Conservation (phyloP, 1,140 invertebrate genomes). For the Drosophila busckii region DNA sequence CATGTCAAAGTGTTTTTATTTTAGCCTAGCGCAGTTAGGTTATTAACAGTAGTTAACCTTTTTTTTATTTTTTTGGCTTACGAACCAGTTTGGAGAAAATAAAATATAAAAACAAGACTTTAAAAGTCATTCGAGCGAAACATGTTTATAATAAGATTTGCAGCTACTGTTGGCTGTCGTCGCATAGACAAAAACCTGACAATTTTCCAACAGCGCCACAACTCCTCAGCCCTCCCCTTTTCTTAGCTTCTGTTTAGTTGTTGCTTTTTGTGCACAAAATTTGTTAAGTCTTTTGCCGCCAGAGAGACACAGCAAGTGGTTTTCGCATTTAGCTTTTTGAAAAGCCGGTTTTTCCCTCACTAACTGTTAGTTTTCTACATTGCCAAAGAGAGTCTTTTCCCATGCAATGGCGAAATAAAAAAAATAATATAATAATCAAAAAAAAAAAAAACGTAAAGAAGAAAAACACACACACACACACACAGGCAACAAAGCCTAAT, state of each 20-base stretch:
- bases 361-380: conserved; percentile 32
- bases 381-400: conserved; percentile 15
- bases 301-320: conserved; percentile 22
- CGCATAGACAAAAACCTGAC: no score
- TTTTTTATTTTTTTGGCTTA: conserved; percentile 10
- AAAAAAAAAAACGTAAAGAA: no score
- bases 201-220: background rate
- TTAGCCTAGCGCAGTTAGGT: background rate
- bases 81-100: conserved; percentile 23
- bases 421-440: no score
- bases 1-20: no score
- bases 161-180: conserved; percentile 31
- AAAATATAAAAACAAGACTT: no score
- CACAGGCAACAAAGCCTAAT: no score
- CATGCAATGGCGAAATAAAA: conserved; percentile 21
- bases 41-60: conserved; percentile 3
- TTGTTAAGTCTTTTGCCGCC: conserved; percentile 13
- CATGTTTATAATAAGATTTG: conserved; percentile 41
- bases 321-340: conserved; percentile 18
- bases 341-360: conserved; percentile 22
- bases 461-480: no score
- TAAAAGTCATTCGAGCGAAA: conserved; percentile 30
- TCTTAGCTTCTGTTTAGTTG: background rate
- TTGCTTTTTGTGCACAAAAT: conserved; percentile 2
- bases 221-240: background rate